Conservation (phyloP, 2,113 vertebrate genomes). For the Pterocles orientalis region DNA sequence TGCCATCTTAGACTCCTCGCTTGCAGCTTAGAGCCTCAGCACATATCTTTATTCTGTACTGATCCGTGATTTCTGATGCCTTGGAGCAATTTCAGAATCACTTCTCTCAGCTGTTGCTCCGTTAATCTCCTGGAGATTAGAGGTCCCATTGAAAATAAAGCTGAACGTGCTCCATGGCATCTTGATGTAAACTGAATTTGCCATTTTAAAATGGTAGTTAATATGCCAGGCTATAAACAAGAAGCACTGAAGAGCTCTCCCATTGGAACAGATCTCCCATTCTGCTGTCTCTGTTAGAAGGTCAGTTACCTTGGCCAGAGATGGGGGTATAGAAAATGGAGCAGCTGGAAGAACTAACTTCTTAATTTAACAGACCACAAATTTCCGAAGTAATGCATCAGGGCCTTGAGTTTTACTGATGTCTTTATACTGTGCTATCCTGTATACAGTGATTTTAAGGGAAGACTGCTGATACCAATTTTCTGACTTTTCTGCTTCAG, state of each 20-base stretch:
- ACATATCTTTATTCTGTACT: not conserved
- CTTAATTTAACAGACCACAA: not conserved
- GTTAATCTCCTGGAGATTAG: not conserved
- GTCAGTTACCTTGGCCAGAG: not conserved
- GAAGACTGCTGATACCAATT: not conserved
- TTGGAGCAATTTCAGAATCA: not conserved
- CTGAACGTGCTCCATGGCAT: not conserved
- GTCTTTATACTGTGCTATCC: not conserved
- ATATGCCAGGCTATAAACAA: not conserved
- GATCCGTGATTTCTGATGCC: not conserved
- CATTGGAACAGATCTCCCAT: accelerated
- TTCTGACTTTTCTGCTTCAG: not conserved
- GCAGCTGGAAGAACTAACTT: not conserved
- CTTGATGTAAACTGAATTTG: not conserved
- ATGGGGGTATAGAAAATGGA: not conserved
- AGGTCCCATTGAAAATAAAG: not conserved
- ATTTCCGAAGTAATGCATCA: not conserved
- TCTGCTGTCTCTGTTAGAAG: not conserved
- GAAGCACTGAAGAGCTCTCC: not conserved
- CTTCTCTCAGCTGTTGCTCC: not conserved
- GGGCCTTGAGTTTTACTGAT: not conserved
- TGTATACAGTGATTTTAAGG: not conserved
- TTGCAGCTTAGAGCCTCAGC: not conserved
- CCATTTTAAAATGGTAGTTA: not conserved
- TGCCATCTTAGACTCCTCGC: not conserved